Conservation (phyloP, 2,113 vertebrate genomes). For the Uria aalge region DNA sequence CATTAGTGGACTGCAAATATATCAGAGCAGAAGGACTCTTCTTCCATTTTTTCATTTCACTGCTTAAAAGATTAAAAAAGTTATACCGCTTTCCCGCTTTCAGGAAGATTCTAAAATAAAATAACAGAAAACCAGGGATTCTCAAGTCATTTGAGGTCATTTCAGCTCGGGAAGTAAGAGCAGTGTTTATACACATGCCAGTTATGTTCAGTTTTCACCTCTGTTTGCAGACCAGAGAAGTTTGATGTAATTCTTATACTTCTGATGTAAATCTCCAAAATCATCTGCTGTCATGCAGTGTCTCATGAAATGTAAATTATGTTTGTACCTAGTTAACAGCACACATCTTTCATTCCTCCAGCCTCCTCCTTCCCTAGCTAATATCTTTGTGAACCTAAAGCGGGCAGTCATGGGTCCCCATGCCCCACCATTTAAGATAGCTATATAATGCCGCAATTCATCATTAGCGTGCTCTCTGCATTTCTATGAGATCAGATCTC, state of each 20-base stretch:
- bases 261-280: background rate
- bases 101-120: background rate
- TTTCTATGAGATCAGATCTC: background rate
- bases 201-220: background rate
- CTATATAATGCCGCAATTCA: background rate
- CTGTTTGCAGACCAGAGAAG: background rate
- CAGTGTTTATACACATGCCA: background rate
- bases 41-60: background rate
- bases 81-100: background rate
- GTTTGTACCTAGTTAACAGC: background rate
- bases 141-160: background rate
- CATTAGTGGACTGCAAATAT: background rate
- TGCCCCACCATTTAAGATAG: background rate
- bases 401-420: background rate
- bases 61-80: background rate
- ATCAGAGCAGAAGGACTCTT: background rate
- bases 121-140: background rate
- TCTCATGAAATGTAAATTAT: background rate
- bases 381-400: background rate
- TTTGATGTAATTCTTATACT: background rate
- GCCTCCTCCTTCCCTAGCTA: background rate
- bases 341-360: background rate
- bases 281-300: background rate
- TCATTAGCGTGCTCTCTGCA: rapidly evolving
- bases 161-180: background rate